Evolutionary conservation across 1,140 invertebrate species (phyloP), one percentile per base, ranked within the genome.

Genomic region (Drosophila nasuta): DNA sequence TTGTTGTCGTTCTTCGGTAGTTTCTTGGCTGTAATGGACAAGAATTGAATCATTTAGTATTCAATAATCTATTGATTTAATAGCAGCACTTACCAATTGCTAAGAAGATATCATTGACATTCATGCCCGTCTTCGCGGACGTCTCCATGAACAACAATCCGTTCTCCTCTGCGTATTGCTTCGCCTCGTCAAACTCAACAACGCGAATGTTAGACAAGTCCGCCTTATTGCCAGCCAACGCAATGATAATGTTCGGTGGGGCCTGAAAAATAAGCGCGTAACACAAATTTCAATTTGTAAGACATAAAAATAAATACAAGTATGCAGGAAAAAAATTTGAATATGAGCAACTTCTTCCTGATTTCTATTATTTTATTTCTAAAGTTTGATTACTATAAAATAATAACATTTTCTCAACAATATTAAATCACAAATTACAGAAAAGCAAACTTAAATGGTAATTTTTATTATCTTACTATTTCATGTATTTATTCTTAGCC

Each of bases 91-190:
- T 94, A 98, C 98, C 98, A 94, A 99, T 99, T 92, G 98, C 98
- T 94, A 99, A 95, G 94, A 99, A 99, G 94, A 99, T 99, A 93
- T 99, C 99, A 93, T 99, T 99, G 75, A 99, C 99, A 94, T 99
- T 99, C 97, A 99, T 98, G 83, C 98, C 98, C 72, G 98, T 99
- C 95, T 99, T 99, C 77, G 99, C 99, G 79, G 98, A 99, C 77
- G 99, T 99, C 95, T 99, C 99, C 98, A 99, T 99, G 94, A 99
- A 99, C 67, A 99, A 95, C 82, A 99, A 95, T 79, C 98, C 98
- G 94, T 99, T 99, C 94, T 99, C 98, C 93, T 99, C 98, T 59
- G 99, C 98, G 94, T 99, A 99, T 52, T 97, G 96, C 94, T 99
- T 97, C 91, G 99, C 99, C 94, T 99, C 98, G 93, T 99, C 98